phyloP scores from a whole-genome alignment of 1,140 invertebrate genomes.

The Tetranychus cinnabarinus region DNA sequence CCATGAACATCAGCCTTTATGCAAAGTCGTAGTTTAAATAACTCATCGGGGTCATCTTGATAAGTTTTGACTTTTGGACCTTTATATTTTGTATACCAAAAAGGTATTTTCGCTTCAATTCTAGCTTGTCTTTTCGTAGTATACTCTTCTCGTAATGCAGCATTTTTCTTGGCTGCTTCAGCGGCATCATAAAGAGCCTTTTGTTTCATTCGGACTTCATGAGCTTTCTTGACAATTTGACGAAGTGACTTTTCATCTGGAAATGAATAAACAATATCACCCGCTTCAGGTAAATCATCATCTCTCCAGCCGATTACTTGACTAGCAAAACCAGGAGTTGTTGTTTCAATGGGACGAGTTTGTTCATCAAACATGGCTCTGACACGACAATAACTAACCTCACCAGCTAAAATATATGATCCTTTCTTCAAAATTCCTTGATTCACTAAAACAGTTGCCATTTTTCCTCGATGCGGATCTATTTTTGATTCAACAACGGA shows the following conservation, averaged over 20 bases:
- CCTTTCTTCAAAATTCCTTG: conserved; percentile 67
- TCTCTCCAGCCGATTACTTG: conserved; percentile 70
- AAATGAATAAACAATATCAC: conserved; percentile 63
- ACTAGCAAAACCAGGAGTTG: conserved; percentile 52
- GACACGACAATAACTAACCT: conserved; percentile 46
- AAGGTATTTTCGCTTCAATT: neutral
- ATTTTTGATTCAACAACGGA: conserved; percentile 63
- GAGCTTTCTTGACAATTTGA: conserved; percentile 35
- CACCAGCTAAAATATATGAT: conserved; percentile 52
- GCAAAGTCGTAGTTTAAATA: conserved; percentile 3
- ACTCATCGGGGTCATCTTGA: conserved; percentile 1
- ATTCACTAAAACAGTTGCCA: conserved; percentile 65
- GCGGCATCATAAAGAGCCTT: conserved; percentile 25
- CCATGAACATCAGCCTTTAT: conserved; percentile 47
- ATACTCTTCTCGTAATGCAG: conserved; percentile 30
- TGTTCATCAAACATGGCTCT: conserved; percentile 57
- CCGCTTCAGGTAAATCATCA: conserved; percentile 43
- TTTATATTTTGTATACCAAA: neutral
- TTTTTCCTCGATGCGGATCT: conserved; percentile 44
- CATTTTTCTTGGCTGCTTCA: conserved; percentile 36
- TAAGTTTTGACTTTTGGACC: neutral
- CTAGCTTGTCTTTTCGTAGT: neutral
- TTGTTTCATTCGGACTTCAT: conserved; percentile 32
- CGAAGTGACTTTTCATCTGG: conserved; percentile 43
- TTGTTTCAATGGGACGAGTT: conserved; percentile 37